Conservation (phyloP, 2,113 vertebrate genomes). For the Boleophthalmus pectinirostris region DNA sequence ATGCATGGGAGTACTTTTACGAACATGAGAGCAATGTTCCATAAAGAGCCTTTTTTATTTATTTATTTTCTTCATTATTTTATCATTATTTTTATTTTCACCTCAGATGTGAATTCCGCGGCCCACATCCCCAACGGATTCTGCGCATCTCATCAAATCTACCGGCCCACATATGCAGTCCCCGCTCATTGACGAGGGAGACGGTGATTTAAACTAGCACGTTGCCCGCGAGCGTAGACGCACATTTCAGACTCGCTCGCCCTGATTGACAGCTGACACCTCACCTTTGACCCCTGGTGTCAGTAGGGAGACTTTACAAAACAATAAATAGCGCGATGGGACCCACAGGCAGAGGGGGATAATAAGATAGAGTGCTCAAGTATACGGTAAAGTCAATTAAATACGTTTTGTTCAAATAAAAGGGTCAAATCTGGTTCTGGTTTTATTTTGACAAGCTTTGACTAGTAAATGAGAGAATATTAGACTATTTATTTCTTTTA, state of each 20-base stretch:
- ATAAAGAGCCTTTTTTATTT: no score
- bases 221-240: slow-evolving; percentile 30
- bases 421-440: no score
- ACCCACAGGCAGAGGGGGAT: slow-evolving; percentile 14
- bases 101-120: not conserved
- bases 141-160: not conserved
- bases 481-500: no score
- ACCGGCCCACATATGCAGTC: slow-evolving; percentile 23
- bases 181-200: slow-evolving; percentile 17
- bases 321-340: slow-evolving; percentile 66
- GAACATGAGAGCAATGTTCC: no score
- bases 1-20: no score
- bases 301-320: slow-evolving; percentile 65
- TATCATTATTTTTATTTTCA: not conserved
- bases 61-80: no score
- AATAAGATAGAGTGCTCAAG: not conserved
- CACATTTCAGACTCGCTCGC: slow-evolving; percentile 27
- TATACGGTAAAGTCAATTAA: not conserved
- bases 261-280: slow-evolving; percentile 66
- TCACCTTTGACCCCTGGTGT: slow-evolving; percentile 70
- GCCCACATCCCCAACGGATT: not conserved
- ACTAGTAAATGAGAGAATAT: no score
- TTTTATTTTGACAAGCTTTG: no score
- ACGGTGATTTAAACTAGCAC: slow-evolving; percentile 30
- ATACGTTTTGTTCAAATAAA: no score